Evolutionary conservation across 1,140 invertebrate genomes (phyloP).

Genomic region (Zaprionus tsacasi): DNA sequence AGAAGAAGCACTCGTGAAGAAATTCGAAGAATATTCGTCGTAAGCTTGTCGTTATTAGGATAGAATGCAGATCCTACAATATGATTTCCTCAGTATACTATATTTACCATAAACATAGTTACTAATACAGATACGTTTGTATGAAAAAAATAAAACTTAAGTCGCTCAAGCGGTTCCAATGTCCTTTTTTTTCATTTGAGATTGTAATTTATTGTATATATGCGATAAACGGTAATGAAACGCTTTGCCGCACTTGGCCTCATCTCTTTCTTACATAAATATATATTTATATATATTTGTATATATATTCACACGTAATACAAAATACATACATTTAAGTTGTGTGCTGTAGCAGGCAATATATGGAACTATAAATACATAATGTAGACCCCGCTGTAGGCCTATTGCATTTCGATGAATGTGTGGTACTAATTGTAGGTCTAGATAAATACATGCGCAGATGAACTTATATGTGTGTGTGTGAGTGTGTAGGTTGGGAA

Average conservation of each 20-base stretch:
- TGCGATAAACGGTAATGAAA: neutral
- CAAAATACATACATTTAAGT: conserved; percentile 20
- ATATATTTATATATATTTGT: conserved; percentile 1
- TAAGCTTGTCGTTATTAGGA: conserved; percentile 31
- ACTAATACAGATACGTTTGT: neutral
- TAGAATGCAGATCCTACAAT: conserved; percentile 4
- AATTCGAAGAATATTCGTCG: conserved; percentile 3
- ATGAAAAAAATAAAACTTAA: conserved; percentile 10
- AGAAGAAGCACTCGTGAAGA: neutral
- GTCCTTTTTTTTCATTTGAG: neutral
- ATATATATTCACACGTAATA: conserved; percentile 40
- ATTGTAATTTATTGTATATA: no score
- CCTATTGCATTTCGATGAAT: conserved; percentile 16
- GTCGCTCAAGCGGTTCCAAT: neutral
- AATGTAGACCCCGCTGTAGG: neutral
- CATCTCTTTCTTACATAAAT: neutral
- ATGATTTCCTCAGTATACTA: conserved; percentile 6
- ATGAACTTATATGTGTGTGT: conserved; percentile 6
- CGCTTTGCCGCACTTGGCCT: neutral
- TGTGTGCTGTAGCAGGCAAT: neutral
- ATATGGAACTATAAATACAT: conserved; percentile 13
- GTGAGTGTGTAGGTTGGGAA: conserved; percentile 1
- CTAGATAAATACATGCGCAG: conserved; percentile 14
- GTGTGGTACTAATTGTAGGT: conserved; percentile 8
- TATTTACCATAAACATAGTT: neutral